Conservation (phyloP, 2,888 invertebrate species). For the Cenopis cana region DNA sequence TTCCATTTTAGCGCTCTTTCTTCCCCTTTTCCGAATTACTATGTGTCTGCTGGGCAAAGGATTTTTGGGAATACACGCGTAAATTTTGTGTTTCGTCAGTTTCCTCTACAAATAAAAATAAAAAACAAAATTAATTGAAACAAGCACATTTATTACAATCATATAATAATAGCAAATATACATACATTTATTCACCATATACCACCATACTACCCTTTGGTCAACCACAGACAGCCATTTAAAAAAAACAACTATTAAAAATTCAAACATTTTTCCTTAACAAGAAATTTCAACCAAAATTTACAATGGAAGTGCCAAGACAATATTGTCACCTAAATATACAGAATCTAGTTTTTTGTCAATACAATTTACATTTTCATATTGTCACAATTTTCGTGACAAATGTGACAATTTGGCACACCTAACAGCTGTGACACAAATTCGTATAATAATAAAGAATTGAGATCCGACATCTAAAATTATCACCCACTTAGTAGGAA, state of each 20-base stretch:
- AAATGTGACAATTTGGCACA: conserved; percentile 13
- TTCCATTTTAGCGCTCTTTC: no score
- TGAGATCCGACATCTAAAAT: conserved; percentile 42
- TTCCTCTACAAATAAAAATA: conserved; percentile 10
- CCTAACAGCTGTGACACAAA: conserved; percentile 21
- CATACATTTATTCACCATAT: conserved; percentile 63
- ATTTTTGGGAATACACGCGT: no score
- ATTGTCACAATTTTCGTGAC: conserved; percentile 21
- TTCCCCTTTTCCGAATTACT: no score
- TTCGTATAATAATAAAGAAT: conserved; percentile 29
- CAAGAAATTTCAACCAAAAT: conserved; percentile 43
- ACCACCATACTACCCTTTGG: conserved; percentile 56
- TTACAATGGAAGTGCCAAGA: conserved; percentile 29
- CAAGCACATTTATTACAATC: conserved; percentile 71
- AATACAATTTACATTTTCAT: conserved; percentile 18
- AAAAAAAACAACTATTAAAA: conserved; percentile 37
- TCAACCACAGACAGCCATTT: conserved; percentile 53
- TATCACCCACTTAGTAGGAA: conserved; percentile 41
- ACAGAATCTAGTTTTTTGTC: conserved; percentile 18
- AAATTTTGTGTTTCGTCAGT: neutral
- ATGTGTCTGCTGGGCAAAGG: no score
- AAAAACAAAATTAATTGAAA: conserved; percentile 58
- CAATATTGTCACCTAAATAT: conserved; percentile 27
- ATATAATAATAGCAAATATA: conserved; percentile 69
- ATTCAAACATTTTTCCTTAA: conserved; percentile 42